phyloP scores from a whole-genome alignment of 2,797 vertebrate species.

The Pelochelys cantorii region DNA sequence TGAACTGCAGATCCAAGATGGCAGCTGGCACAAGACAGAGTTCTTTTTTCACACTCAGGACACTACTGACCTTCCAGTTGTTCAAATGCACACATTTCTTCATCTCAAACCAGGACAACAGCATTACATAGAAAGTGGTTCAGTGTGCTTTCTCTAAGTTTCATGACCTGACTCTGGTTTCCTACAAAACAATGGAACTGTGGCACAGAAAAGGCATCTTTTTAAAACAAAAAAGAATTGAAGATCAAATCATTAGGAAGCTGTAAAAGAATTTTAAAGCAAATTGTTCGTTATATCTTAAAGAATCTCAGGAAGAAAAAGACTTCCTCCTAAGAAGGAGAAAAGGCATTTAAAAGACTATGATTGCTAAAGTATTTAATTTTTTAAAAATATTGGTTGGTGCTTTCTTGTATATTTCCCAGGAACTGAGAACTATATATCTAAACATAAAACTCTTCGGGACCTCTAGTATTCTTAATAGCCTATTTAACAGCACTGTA shows the following conservation, averaged over 20 bases:
- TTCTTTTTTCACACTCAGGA: constrained; percentile 94
- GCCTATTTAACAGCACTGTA: constrained; percentile 66
- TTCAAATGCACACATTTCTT: constrained; percentile 85
- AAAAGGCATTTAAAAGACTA: constrained; percentile 72
- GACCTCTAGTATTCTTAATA: constrained; percentile 46
- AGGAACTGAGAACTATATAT: constrained; percentile 62
- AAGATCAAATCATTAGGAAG: constrained; percentile 47
- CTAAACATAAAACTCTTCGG: constrained; percentile 72
- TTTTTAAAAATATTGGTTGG: constrained; percentile 64
- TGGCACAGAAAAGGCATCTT: constrained; percentile 16
- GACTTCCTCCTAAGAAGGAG: constrained; percentile 80
- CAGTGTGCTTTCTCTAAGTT: constrained; percentile 91
- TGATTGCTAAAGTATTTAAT: constrained; percentile 77
- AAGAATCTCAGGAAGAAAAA: constrained; percentile 82
- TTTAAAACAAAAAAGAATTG: constrained; percentile 25
- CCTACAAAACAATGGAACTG: constrained; percentile 25
- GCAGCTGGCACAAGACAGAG: constrained; percentile 92
- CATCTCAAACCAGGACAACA: constrained; percentile 80
- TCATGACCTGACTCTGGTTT: constrained; percentile 36
- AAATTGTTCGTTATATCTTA: constrained; percentile 63
- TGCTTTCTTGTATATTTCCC: constrained; percentile 74
- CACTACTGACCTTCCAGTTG: constrained; percentile 90
- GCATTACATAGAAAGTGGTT: constrained; percentile 88
- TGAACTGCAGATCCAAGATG: constrained; percentile 90
- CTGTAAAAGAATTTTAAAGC: constrained; percentile 57